Evolutionary conservation across 2,888 invertebrate genomes (phyloP).

Genomic region (Meliscaeva auricollis): DNA sequence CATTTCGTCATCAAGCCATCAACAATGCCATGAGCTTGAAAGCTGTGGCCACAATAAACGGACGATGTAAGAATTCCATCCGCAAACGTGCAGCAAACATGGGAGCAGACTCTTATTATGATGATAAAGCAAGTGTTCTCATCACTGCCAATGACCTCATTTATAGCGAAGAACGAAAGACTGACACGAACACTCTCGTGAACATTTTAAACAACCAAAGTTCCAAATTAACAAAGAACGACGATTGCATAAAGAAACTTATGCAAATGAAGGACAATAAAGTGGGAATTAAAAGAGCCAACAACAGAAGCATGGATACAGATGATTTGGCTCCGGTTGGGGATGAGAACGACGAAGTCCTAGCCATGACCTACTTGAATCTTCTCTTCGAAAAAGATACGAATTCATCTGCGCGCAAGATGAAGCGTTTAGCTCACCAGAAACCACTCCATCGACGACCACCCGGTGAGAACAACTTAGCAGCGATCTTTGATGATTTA

Average conservation of each 20-base stretch:
- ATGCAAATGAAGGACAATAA: slow-evolving; percentile 73
- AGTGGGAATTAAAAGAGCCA: slow-evolving; percentile 57
- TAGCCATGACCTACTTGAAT: slow-evolving; percentile 80
- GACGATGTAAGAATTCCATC: slow-evolving; percentile 35
- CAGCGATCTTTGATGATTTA: slow-evolving; percentile 56
- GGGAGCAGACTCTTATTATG: neutral
- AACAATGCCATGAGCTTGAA: slow-evolving; percentile 81
- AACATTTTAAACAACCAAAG: slow-evolving; percentile 76
- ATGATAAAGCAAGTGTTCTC: slow-evolving; percentile 74
- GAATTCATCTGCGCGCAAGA: slow-evolving; percentile 63
- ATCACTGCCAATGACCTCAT: slow-evolving; percentile 80
- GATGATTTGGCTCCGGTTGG: slow-evolving; percentile 69
- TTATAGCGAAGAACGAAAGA: slow-evolving; percentile 79
- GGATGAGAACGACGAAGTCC: slow-evolving; percentile 71
- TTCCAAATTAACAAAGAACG: slow-evolving; percentile 78
- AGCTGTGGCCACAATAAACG: slow-evolving; percentile 74
- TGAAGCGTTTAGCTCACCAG: slow-evolving; percentile 35
- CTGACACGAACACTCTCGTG: slow-evolving; percentile 79
- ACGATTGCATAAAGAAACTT: slow-evolving; percentile 77
- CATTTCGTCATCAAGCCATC: slow-evolving; percentile 83
- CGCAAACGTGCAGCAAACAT: slow-evolving; percentile 70
- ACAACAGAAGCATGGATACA: slow-evolving; percentile 42
- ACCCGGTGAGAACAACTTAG: slow-evolving; percentile 58
- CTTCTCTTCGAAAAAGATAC: slow-evolving; percentile 79
- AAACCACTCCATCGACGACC: slow-evolving; percentile 41